Percentiles rank a stretch among this genome's conserved stretches.
Conservation (phyloP, 2,888 invertebrate species). For the Protophormia terraenovae region DNA sequence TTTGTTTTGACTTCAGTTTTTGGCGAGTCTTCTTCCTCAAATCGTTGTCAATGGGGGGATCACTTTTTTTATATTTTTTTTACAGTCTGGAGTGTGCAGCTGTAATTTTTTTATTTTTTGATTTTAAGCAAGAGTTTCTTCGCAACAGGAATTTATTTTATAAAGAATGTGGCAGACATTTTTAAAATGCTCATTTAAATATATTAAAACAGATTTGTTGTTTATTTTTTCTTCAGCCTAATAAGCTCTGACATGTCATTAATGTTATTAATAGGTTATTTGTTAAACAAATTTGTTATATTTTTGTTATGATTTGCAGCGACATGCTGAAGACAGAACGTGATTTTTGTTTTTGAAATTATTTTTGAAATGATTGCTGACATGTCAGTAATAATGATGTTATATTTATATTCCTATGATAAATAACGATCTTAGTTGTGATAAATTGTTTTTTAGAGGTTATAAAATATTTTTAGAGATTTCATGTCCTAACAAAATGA, state of each 20-base stretch:
- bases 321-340: conserved; percentile 45
- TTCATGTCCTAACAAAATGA: too few species aligned
- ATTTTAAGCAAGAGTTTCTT: not conserved
- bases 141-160: conserved; percentile 10
- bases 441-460: too few species aligned
- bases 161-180: conserved; percentile 53
- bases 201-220: conserved; percentile 50
- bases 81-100: conserved; percentile 52
- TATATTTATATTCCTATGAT: not conserved
- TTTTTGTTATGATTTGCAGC: conserved; percentile 49
- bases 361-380: not conserved
- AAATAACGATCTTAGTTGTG: too few species aligned
- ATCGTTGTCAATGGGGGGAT: conserved; percentile 49
- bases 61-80: conserved; percentile 23
- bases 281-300: conserved; percentile 52
- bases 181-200: conserved; percentile 56
- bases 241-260: conserved; percentile 59
- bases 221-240: conserved; percentile 55
- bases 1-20: conserved; percentile 20
- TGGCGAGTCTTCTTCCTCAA: conserved; percentile 30
- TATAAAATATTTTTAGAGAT: too few species aligned
- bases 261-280: conserved; percentile 52
- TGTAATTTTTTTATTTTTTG: conserved; percentile 9
- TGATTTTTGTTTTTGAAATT: conserved; percentile 1
- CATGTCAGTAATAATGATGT: not conserved